These are phyloP conservation scores for Arenaria interpres DNA, from an alignment of 2,113 vertebrate species.

Conservation along the genomic window DNA sequence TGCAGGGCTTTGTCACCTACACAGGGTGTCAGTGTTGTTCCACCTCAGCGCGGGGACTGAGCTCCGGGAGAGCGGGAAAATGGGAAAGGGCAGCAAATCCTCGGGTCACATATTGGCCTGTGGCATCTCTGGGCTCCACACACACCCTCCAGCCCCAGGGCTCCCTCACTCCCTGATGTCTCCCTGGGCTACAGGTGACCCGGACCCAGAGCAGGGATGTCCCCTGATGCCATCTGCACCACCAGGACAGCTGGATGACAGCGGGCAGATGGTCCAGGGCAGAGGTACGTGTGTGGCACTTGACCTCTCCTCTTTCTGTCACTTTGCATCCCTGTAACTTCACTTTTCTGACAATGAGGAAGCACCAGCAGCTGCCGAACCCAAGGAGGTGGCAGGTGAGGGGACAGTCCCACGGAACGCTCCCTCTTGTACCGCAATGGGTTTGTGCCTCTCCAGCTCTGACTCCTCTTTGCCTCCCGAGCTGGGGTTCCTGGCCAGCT, in stretches of 20 bases:
- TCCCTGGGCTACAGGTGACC: background rate
- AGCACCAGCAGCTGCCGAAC: background rate
- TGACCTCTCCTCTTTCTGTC: fast-evolving
- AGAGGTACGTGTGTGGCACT: background rate
- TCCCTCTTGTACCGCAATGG: background rate
- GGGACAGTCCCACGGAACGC: background rate
- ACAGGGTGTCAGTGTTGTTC: background rate
- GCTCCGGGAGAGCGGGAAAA: fast-evolving
- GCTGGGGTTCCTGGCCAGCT: background rate
- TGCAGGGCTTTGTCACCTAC: background rate
- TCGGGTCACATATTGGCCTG: fast-evolving
- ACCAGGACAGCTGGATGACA: conserved; percentile 58
- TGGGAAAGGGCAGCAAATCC: fast-evolving
- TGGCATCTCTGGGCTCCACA: fast-evolving
- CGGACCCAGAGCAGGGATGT: conserved; percentile 72
- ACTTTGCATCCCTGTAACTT: fast-evolving
- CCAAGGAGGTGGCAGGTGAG: background rate
- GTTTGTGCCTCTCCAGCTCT: background rate
- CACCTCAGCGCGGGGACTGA: fast-evolving
- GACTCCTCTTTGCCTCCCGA: background rate
- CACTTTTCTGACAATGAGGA: fast-evolving
- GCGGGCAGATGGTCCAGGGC: conserved; percentile 26
- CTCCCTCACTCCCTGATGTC: fast-evolving
- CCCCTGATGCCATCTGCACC: conserved; percentile 66
- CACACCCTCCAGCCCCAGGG: fast-evolving